Conservation (phyloP, 1,140 invertebrate genomes). For the Sarcophaga bullata region DNA sequence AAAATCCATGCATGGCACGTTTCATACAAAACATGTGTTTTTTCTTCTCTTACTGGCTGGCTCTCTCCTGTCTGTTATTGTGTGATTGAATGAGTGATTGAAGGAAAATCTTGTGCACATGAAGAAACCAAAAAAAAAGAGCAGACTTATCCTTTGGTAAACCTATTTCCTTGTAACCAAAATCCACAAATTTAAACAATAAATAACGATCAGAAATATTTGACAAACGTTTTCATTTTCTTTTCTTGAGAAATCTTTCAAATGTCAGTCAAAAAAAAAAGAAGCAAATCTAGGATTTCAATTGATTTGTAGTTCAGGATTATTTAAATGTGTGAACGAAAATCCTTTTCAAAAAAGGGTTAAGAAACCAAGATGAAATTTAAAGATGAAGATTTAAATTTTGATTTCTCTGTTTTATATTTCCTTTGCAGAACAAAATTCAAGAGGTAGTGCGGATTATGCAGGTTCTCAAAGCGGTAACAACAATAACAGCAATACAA, state of each 20-base stretch:
- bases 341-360: neutral
- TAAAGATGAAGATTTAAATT: neutral
- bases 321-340: constrained; percentile 37
- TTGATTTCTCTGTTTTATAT: constrained; percentile 31
- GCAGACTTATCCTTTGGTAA: constrained; percentile 23
- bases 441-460: constrained; percentile 60
- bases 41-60: no score
- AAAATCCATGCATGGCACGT: constrained; percentile 17
- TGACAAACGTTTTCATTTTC: no score
- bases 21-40: constrained; percentile 28
- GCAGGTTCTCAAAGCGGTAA: constrained; percentile 43
- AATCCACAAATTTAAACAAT: constrained; percentile 35
- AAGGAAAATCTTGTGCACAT: no score
- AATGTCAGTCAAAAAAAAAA: no score
- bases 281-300: no score
- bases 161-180: constrained; percentile 41
- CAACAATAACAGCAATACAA: no score
- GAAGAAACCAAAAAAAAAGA: constrained; percentile 24
- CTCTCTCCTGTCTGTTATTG: no score
- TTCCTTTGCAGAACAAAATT: constrained; percentile 55
- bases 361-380: neutral
- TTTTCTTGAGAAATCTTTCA: no score
- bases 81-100: no score
- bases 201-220: no score
- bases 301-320: constrained; percentile 38